phyloP scores from a whole-genome alignment of 2,797 vertebrate species.

The Etheostoma perlongum region DNA sequence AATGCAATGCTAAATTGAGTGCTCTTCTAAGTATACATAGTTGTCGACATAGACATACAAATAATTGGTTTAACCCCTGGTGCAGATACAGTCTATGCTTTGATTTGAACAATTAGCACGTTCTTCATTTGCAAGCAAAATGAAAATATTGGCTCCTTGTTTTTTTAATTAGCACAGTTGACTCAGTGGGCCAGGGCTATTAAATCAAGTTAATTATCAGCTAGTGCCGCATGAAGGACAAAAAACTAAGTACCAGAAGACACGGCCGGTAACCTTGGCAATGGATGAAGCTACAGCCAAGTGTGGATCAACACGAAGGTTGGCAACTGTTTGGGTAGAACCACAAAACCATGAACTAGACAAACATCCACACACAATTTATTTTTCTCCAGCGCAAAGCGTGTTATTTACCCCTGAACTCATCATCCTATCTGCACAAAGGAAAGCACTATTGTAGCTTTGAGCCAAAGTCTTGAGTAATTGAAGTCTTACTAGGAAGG shows the following conservation, averaged over 20 bases:
- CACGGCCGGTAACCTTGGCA: conserved; percentile 37
- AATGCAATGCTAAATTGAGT: not conserved
- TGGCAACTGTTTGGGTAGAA: conserved; percentile 7
- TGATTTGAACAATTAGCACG: conserved; percentile 58
- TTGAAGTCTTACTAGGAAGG: conserved; percentile 16
- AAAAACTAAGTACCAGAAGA: conserved; percentile 25
- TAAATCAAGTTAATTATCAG: conserved; percentile 79
- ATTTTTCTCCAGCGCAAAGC: no score
- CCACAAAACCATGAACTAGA: not conserved
- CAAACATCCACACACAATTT: not conserved
- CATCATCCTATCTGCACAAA: conserved; percentile 11
- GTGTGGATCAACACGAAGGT: conserved; percentile 22
- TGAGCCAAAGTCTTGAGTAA: conserved; percentile 8
- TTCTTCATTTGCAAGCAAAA: conserved; percentile 59
- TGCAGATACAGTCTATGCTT: conserved; percentile 24
- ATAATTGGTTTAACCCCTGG: not conserved
- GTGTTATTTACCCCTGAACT: not conserved
- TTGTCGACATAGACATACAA: not conserved
- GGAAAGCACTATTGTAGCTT: conserved; percentile 1
- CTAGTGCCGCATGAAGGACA: conserved; percentile 46
- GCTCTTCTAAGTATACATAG: not conserved
- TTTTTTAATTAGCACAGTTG: conserved; percentile 75
- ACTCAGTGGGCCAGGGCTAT: conserved; percentile 60
- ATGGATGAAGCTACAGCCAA: conserved; percentile 13
- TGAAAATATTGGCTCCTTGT: conserved; percentile 67